These are phyloP conservation scores for Crotalus horridus DNA, from an alignment of 2,113 vertebrate genomes.

Conservation along the genomic window DNA sequence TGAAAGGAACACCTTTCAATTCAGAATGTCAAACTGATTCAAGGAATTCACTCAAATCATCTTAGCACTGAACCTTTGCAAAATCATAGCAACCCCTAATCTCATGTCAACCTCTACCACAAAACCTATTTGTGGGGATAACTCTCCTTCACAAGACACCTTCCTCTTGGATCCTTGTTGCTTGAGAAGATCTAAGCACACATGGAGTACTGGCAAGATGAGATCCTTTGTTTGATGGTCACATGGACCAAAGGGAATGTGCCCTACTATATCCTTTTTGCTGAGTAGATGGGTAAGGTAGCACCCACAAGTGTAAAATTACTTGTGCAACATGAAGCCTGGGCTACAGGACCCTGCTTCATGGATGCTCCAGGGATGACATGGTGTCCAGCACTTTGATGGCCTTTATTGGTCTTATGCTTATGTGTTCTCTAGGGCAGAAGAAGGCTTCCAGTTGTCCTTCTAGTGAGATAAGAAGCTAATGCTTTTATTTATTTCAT, in stretches of 20 bases:
- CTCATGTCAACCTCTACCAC: neutral
- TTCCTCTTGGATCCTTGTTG: neutral
- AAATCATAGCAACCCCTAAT: neutral
- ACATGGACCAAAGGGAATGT: neutral
- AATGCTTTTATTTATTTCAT: neutral
- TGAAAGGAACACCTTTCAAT: neutral
- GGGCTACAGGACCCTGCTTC: neutral
- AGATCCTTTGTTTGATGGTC: neutral
- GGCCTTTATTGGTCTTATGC: neutral
- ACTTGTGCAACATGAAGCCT: neutral
- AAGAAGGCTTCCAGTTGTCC: neutral
- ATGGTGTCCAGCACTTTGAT: neutral
- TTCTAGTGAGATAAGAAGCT: neutral
- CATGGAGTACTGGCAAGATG: neutral
- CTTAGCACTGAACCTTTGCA: neutral
- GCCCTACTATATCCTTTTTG: neutral
- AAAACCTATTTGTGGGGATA: neutral
- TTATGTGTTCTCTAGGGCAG: neutral
- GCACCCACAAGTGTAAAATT: neutral
- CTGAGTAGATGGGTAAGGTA: neutral
- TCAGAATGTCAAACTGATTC: neutral
- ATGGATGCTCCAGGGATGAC: neutral
- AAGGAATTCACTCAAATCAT: too few relatives aligned
- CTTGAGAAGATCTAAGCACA: neutral
- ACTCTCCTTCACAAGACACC: neutral